phyloP scores from a whole-genome alignment of 2,113 vertebrate genomes.

The Glaucidium brasilianum region DNA sequence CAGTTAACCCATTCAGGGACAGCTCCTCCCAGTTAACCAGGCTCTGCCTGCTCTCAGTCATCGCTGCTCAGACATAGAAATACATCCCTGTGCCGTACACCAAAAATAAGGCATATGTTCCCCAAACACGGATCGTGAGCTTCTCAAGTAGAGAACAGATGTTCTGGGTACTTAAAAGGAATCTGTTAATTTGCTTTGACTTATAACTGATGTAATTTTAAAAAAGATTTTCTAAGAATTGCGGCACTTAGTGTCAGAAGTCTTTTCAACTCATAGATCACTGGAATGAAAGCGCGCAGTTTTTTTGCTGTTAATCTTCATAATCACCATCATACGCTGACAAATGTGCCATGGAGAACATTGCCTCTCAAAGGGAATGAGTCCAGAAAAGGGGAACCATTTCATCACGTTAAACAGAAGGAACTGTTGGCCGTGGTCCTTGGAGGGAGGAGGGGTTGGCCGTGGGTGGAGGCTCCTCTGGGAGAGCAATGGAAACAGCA shows the following conservation, averaged over 20 bases:
- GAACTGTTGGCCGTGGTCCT: accelerated
- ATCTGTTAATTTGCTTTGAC: background rate
- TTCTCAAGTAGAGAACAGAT: background rate
- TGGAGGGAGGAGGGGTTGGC: background rate
- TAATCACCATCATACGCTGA: background rate
- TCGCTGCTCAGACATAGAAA: background rate
- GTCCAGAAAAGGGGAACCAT: background rate
- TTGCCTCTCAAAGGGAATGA: background rate
- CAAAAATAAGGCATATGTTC: accelerated
- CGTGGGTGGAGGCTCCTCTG: accelerated
- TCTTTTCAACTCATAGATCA: background rate
- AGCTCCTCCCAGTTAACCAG: background rate
- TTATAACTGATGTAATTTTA: background rate
- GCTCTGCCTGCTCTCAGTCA: background rate
- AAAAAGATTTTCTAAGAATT: background rate
- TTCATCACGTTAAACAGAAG: background rate
- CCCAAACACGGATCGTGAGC: background rate
- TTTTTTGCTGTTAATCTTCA: background rate
- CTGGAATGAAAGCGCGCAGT: accelerated
- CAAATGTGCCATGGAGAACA: background rate
- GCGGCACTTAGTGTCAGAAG: background rate
- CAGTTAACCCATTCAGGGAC: background rate
- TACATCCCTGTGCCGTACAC: accelerated
- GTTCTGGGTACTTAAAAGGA: background rate
- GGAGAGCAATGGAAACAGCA: background rate